These are phyloP conservation scores for Hormiphora californensis DNA, from an alignment of 37 sponge, comb jelly and placozoan species.

Conservation along the genomic window DNA sequence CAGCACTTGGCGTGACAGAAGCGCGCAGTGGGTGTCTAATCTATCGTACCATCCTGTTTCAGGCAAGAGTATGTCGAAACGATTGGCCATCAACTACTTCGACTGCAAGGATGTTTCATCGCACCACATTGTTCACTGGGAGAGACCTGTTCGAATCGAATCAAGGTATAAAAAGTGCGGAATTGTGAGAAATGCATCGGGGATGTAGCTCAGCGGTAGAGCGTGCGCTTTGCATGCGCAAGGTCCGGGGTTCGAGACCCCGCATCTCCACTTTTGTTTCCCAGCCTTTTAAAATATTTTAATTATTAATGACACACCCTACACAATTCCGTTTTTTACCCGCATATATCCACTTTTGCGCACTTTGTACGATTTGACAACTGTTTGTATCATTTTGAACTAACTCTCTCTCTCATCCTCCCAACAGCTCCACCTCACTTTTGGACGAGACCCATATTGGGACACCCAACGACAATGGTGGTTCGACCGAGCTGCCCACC, in stretches of 20 bases:
- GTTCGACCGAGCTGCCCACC: no score
- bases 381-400: no score
- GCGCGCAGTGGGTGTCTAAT: not conserved
- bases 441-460: no score
- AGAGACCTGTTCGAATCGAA: not conserved
- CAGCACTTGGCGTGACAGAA: slow-evolving; percentile 30
- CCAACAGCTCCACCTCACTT: no score
- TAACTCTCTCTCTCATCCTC: no score
- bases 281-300: no score
- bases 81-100: slow-evolving; percentile 24
- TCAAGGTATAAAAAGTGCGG: not conserved
- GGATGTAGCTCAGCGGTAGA: slow-evolving; percentile 79
- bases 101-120: slow-evolving; percentile 36
- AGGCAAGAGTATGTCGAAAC: slow-evolving; percentile 45
- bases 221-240: slow-evolving; percentile 79
- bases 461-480: no score
- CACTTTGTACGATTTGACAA: no score
- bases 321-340: no score
- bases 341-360: no score
- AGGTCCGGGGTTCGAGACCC: slow-evolving; percentile 83
- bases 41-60: not conserved
- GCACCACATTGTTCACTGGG: slow-evolving; percentile 49
- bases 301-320: no score
- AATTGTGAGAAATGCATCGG: not conserved
- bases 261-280: slow-evolving; percentile 66